A percentile compares a stretch with the other conserved stretches of the same genome.
Evolutionary conservation across 2,888 invertebrate species (phyloP).

Genomic region (Ceramica pisi): DNA sequence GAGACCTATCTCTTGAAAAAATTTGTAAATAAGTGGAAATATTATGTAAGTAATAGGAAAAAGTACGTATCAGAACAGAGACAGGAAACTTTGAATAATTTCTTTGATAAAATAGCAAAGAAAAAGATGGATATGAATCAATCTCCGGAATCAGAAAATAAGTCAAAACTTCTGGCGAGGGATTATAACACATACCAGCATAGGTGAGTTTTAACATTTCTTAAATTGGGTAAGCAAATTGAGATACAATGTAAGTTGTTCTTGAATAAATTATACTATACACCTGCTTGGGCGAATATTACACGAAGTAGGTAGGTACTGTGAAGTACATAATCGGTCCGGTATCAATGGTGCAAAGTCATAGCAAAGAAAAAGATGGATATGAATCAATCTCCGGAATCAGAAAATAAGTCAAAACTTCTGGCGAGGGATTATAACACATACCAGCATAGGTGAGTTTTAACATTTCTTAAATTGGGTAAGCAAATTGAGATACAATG

Average conservation of each 20-base stretch:
- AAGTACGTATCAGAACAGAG: constrained; percentile 76
- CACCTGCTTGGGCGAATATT: no score
- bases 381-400: constrained; percentile 66
- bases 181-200: constrained; percentile 87
- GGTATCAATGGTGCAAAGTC: no score
- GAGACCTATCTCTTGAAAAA: constrained; percentile 76
- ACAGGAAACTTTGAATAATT: constrained; percentile 78
- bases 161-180: constrained; percentile 75
- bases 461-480: not conserved
- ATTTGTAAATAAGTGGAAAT: constrained; percentile 81
- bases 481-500: no score
- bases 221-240: no score
- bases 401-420: constrained; percentile 75
- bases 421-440: constrained; percentile 81
- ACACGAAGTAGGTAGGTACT: no score
- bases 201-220: constrained; percentile 72
- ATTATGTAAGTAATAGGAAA: constrained; percentile 74
- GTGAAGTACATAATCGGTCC: no score
- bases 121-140: constrained; percentile 75
- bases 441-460: constrained; percentile 85
- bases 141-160: constrained; percentile 70
- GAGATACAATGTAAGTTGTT: no score
- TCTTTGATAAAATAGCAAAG: constrained; percentile 84
- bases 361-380: constrained; percentile 80
- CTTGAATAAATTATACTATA: no score